phyloP scores from a whole-genome alignment of 2,113 vertebrate species.

The Psammodynastes pulverulentus region DNA sequence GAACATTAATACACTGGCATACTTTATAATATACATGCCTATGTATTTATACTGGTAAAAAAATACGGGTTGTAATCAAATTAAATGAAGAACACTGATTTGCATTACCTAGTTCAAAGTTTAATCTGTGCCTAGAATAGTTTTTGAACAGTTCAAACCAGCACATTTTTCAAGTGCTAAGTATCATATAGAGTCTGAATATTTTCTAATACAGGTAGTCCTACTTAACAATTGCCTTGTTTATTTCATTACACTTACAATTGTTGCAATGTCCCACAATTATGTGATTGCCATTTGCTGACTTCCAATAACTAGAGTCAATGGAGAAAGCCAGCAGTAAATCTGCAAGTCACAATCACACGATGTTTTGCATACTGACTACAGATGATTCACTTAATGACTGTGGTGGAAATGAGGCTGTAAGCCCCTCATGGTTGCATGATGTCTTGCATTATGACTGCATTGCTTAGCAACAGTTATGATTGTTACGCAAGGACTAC shows the following conservation, averaged over 20 bases:
- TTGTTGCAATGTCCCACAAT: neutral
- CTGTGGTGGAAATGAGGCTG: neutral
- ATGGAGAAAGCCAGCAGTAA: neutral
- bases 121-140: neutral
- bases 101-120: conserved; percentile 4
- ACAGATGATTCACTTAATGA: neutral
- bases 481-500: neutral
- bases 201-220: neutral
- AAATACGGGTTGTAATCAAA: neutral
- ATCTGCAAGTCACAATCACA: neutral
- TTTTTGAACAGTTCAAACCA: neutral
- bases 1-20: conserved; percentile 6
- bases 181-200: neutral
- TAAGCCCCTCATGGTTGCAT: neutral
- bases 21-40: neutral
- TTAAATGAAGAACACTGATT: neutral
- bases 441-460: neutral
- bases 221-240: neutral
- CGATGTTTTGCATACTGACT: neutral
- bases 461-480: neutral
- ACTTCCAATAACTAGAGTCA: neutral
- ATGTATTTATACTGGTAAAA: neutral
- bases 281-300: neutral
- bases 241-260: neutral
- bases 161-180: neutral